Evolutionary conservation across 37 sponge, comb jelly and placozoan genomes (phyloP), one percentile per base, ranked within the genome.

Genomic region (Geodia barretti): DNA sequence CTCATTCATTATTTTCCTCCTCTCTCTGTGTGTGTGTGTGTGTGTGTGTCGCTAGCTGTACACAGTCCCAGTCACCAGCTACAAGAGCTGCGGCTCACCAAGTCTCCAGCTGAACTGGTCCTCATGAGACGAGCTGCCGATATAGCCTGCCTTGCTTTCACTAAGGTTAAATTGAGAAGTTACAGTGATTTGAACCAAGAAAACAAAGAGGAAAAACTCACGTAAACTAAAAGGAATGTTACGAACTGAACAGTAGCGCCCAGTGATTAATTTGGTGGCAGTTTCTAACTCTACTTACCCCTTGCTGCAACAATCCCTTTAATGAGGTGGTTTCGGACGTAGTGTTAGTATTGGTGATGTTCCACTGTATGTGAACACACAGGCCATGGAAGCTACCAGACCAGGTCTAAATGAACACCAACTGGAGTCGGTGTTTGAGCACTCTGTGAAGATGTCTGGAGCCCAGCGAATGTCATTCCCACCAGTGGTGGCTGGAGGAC

Each of bases 401-500:
- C 76, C 86, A 39, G 89, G 79, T 23, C 68, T 91, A 75, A 85
- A 60, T 24, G 95, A 94, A 81, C 63, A 35, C 25, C 68, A 88
- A 47, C 62, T 94, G 61, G 92, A 90, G 79, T 77, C 88, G 5
- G 61, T 63, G 1, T 77, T 94, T 76, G 95, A 94, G 68, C 89
- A 91, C 70, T 61, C 62, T 32, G 43, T 91, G 11, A 84, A 80
- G 69, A 83, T 64, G 74, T 29, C 64, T 1, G 95, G 95, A 38
- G 95, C 95, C n/a, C 83, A 88, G 76, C 68, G 85, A 67, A 34
- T 94, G 64, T 85, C 95, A 38, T 94, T 78, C 62, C 89, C 89
- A 4, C 95, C 95, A 25, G 95, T 94, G 61, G 95, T 94, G 5
- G 95, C 88, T 2, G 93, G 91, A 1, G 95, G 95, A 1, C 33